Evolutionary conservation across 2,888 invertebrate species (phyloP).

Genomic region (Megastigmus dorsalis): DNA sequence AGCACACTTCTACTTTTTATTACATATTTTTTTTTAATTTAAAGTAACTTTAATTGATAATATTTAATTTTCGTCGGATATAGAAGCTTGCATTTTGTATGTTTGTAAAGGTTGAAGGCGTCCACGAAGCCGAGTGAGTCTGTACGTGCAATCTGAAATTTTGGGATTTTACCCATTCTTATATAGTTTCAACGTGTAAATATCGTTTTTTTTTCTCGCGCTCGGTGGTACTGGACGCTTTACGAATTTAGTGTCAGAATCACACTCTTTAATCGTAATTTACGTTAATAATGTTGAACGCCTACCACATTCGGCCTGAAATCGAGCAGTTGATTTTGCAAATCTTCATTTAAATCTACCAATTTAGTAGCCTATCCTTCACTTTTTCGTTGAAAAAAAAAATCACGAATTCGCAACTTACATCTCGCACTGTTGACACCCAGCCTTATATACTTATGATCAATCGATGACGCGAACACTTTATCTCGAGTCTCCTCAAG

Average conservation of each 20-base stretch:
- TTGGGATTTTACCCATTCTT: background rate
- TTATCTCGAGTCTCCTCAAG: background rate
- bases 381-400: background rate
- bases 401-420: background rate
- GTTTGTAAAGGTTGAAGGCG: too few relatives aligned
- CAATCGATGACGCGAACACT: background rate
- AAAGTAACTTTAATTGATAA: constrained; percentile 1
- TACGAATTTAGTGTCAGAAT: background rate
- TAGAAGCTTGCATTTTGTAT: background rate
- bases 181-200: constrained; percentile 8
- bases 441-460: too few relatives aligned
- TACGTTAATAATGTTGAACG: constrained; percentile 41
- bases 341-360: too few relatives aligned
- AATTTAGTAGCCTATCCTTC: too few relatives aligned
- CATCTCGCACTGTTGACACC: background rate
- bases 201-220: constrained; percentile 9
- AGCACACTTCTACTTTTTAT: background rate
- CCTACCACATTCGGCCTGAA: constrained; percentile 2
- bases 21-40: background rate
- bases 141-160: background rate
- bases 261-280: background rate
- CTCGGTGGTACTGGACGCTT: background rate
- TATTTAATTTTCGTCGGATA: background rate
- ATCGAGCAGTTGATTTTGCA: too few relatives aligned
- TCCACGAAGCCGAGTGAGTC: background rate